Evolutionary conservation across 2,888 invertebrate species (phyloP).

Genomic region (Caenorhabditis afra): DNA sequence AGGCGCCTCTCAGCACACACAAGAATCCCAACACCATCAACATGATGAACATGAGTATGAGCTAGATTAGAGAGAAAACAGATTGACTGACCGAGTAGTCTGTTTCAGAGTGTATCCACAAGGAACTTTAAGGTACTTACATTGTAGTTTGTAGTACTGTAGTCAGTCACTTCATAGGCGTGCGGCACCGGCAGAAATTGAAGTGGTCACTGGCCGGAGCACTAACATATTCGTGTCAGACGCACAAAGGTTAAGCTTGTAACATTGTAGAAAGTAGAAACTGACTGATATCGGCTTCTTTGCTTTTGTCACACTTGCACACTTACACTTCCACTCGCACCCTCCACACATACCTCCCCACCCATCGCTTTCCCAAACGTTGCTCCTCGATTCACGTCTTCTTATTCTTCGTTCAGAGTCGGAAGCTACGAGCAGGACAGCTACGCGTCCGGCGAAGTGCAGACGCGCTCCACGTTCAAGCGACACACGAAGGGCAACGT

Average conservation of each 20-base stretch:
- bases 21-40: too few relatives aligned
- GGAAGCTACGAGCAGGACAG: slow-evolving; percentile 29
- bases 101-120: slow-evolving; percentile 49
- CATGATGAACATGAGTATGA: neutral
- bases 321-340: slow-evolving; percentile 34
- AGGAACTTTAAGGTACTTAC: slow-evolving; percentile 48
- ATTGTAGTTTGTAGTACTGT: neutral
- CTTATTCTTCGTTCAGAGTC: slow-evolving; percentile 31
- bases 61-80: neutral
- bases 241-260: neutral
- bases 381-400: slow-evolving; percentile 1
- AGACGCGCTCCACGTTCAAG: slow-evolving; percentile 58
- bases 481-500: slow-evolving; percentile 80
- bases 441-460: slow-evolving; percentile 41
- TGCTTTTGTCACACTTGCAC: slow-evolving; percentile 30
- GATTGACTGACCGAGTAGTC: neutral
- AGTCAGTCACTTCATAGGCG: slow-evolving; percentile 15
- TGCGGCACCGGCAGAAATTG: neutral
- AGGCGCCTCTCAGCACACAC: too few relatives aligned
- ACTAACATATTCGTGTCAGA: neutral
- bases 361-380: neutral
- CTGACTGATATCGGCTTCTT: neutral
- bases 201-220: slow-evolving; percentile 3
- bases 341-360: neutral
- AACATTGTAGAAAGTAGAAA: too few relatives aligned